Evolutionary conservation across 2,888 invertebrate species (phyloP).

Genomic region (Melikaiella ostensackeni): DNA sequence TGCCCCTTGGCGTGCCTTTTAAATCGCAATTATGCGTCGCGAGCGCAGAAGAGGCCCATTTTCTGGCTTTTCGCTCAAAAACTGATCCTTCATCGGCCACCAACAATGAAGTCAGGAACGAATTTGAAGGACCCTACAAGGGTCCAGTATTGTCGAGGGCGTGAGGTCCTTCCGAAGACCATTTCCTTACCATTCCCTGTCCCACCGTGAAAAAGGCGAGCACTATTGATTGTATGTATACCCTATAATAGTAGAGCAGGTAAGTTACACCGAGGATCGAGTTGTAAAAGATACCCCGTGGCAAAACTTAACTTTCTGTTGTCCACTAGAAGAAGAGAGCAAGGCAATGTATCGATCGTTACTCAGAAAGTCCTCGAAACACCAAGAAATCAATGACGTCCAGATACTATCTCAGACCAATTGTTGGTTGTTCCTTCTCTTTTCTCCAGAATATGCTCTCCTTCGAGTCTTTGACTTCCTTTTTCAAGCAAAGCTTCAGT

Average conservation of each 20-base stretch:
- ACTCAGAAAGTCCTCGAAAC: constrained; percentile 15
- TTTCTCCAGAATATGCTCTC: neutral
- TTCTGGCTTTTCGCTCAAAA: constrained; percentile 64
- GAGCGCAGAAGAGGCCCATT: constrained; percentile 58
- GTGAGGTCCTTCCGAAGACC: constrained; percentile 61
- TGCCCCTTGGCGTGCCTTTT: constrained; percentile 58
- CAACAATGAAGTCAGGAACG: constrained; percentile 58
- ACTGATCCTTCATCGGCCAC: constrained; percentile 61
- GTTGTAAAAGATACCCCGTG: constrained; percentile 46
- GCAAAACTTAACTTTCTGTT: constrained; percentile 43
- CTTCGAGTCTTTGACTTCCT: neutral
- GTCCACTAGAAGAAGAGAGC: constrained; percentile 10
- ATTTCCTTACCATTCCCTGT: constrained; percentile 38
- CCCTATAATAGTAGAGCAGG: constrained; percentile 37
- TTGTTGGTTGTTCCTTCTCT: constrained; percentile 31
- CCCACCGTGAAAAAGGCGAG: constrained; percentile 39
- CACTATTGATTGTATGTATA: constrained; percentile 19
- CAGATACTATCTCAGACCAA: constrained; percentile 29
- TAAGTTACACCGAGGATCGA: constrained; percentile 44
- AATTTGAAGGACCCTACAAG: constrained; percentile 42
- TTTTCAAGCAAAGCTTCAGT: neutral
- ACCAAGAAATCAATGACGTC: constrained; percentile 22
- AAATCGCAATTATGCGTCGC: constrained; percentile 71
- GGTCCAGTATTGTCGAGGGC: constrained; percentile 61
- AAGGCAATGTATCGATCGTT: constrained; percentile 15